Conservation (phyloP, 2,113 vertebrate genomes). For the Cynocephalus volans region DNA sequence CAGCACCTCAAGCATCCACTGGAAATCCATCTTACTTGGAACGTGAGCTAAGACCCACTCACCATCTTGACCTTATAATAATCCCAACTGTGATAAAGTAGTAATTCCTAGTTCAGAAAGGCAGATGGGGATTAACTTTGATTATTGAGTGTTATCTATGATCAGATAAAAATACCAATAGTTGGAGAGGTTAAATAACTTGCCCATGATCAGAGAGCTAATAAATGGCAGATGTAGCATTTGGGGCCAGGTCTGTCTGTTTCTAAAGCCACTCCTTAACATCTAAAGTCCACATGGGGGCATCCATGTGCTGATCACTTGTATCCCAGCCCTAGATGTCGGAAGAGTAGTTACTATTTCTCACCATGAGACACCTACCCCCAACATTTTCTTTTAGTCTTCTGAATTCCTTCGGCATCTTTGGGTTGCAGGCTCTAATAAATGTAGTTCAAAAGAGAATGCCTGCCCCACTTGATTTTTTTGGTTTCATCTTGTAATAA, state of each 20-base stretch:
- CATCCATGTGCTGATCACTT: background rate
- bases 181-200: background rate
- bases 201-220: background rate
- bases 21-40: constrained; percentile 52
- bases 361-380: background rate
- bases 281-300: background rate
- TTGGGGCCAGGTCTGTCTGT: background rate
- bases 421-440: background rate
- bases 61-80: constrained; percentile 59
- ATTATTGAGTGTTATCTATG: constrained; percentile 73
- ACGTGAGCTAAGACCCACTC: constrained; percentile 55
- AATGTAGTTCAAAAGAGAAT: constrained; percentile 33
- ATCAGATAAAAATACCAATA: constrained; percentile 66
- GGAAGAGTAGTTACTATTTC: background rate
- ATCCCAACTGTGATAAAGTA: constrained; percentile 70
- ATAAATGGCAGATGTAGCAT: background rate
- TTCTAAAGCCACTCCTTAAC: background rate
- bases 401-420: background rate
- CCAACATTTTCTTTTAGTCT: background rate
- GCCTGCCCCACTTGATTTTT: background rate
- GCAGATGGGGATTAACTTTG: constrained; percentile 81
- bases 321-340: background rate
- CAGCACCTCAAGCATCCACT: background rate
- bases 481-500: background rate
- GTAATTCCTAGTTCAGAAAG: constrained; percentile 73